Evolutionary conservation across 2,888 invertebrate species (phyloP), one percentile per base, ranked within the genome.

Genomic region (Nasonovia ribisnigri): DNA sequence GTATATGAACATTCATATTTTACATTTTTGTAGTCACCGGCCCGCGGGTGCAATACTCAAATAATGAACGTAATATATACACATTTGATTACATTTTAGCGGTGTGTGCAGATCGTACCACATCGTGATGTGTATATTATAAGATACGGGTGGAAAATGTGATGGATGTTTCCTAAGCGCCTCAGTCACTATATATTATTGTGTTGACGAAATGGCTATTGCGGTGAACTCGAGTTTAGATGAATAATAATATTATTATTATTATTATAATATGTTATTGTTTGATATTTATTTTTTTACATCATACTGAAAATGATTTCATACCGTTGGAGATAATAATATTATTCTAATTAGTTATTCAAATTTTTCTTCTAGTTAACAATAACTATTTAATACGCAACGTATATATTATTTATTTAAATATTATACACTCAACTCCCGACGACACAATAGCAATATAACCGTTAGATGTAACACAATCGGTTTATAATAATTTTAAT

Each of bases 391-490:
- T 57, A 26, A 57, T 57, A 84, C 42, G 42, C 42, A 57, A 36
- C 20, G 77, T 24, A 8, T 20, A 36, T 77, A 20, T 57, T 57
- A 88, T 90, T 67, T 46, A 46, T 90, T 90, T 46, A 36, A 43
- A 43, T 60, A 46, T 29, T 90, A 43, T 16, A 60, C n/a, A 20
- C 20, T n/a, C 24, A n/a, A 54, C 24, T 89, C n/a, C 10, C 20
- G n/a, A 46, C 11, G 11, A 90, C 46, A 90, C 90, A 67, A 90
- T 67, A 46, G 46, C 1, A 43, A 67, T 46, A 46, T 67, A 67
- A 90, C 89, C 43, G 90, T 90, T 90, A 90, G 88, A 42, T 90
- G 46, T n/a, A 13, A 67, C 20, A 3, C n/a, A 46, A 24, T 60
- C 3, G 46, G 6, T 43, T 46, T 86, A 46, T 16, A 46, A 46